phyloP scores from a whole-genome alignment of 2,113 vertebrate species.

The Onychostoma macrolepis region DNA sequence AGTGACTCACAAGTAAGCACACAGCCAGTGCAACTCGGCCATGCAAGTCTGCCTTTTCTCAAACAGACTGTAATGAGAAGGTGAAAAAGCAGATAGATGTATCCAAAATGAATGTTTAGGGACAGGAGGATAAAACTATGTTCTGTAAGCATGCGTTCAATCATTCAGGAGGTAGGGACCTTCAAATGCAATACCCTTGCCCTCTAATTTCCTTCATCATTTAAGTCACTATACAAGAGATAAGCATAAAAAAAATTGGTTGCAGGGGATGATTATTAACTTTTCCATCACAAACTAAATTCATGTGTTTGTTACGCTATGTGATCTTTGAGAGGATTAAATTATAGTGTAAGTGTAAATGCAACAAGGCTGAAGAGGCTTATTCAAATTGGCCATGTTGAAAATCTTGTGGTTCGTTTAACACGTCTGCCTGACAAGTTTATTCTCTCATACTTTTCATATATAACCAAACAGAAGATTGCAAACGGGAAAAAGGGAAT shows the following conservation, averaged over 20 bases:
- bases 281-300: slow-evolving; percentile 6
- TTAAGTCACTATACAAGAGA: neutral
- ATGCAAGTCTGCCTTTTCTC: slow-evolving; percentile 44
- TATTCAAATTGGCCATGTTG: neutral
- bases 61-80: slow-evolving; percentile 17
- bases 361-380: neutral
- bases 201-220: slow-evolving; percentile 8
- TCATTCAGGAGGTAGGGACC: slow-evolving; percentile 28
- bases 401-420: neutral
- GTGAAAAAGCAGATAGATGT: slow-evolving; percentile 36
- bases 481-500: neutral
- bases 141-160: slow-evolving; percentile 11
- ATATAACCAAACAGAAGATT: neutral
- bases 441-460: neutral
- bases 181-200: neutral
- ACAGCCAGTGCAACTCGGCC: neutral
- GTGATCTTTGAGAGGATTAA: neutral
- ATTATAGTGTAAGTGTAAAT: neutral
- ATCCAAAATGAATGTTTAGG: slow-evolving; percentile 24
- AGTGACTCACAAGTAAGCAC: slow-evolving; percentile 41
- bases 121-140: slow-evolving; percentile 21
- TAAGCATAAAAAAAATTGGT: neutral
- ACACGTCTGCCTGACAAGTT: neutral
- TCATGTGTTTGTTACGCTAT: neutral
- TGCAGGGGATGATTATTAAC: neutral